Base-by-base conservation (phyloP, 1,140 invertebrate genomes). In the Macrosteles quadrilineatus region DNA sequence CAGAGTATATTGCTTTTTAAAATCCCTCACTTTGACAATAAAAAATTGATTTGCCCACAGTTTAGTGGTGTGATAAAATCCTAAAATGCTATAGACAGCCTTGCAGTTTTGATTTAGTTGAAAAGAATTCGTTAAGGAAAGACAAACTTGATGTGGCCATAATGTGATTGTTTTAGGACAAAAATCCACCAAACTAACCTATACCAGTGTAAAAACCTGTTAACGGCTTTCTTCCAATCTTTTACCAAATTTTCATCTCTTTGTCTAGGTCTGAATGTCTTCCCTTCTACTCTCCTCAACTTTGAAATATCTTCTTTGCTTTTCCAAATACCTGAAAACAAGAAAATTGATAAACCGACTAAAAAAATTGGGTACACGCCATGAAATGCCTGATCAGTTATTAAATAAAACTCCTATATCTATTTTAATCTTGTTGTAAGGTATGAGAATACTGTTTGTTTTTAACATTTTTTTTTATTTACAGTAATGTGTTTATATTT, bases 181-280 rank as follows among this genome's bases (percentile, higher is more conserved):
- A n/a, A n/a, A n/a, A n/a, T n/a, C n/a, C n/a, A n/a, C n/a, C 21
- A 9, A 23, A 50, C 21, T 59, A 21, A 59, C 11, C 47, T 27
- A 75, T 90, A 90, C 90, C 90, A 92, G 36, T 86, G 81, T 65
- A 85, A 83, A 76, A 91, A 88, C 21, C 91, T 81, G 50, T 86
- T 80, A 0, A 92, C 82, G 0, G 90, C 90, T 72, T 85, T 82
- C 75, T 85, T 85, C 91, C 91, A 94, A 65, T 86, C 79, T 0
- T 72, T 67, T 63, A 89, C 77, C 3, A 80, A 80, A 0, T 78
- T 75, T 65, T 75, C 77, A 0, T 81, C 78, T 53, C 84, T 77
- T n/a, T 80, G 72, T 1, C 85, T 81, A 0, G 89, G 88, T 36
- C 79, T 79, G 63, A 73, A 93, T 94, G 50, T 87, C 76, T 67